Evolutionary conservation across 2,888 invertebrate genomes (phyloP).

Genomic region (Lithosia quadra): DNA sequence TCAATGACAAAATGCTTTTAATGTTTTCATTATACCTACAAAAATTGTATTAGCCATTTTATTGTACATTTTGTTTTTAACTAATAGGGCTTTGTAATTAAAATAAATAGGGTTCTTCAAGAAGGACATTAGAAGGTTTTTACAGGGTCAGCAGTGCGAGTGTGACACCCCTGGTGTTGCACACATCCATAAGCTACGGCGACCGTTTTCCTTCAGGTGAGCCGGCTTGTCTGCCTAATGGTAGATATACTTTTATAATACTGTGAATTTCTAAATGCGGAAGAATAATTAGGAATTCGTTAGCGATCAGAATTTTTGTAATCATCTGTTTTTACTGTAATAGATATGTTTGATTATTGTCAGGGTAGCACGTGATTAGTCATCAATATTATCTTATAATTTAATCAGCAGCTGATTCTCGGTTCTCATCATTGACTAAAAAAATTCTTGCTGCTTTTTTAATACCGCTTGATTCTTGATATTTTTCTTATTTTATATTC

Average conservation of each 20-base stretch:
- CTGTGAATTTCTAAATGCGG: neutral
- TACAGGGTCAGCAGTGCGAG: too few relatives aligned
- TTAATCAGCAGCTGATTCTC: neutral
- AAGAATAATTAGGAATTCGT: too few relatives aligned
- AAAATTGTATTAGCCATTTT: neutral
- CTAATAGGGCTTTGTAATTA: neutral
- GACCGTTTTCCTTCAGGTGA: too few relatives aligned
- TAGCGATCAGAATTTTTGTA: neutral
- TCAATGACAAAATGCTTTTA: conserved; percentile 52
- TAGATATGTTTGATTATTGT: neutral
- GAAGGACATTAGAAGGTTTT: too few relatives aligned
- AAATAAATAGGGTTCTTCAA: too few relatives aligned
- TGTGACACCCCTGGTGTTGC: too few relatives aligned
- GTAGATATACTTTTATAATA: too few relatives aligned
- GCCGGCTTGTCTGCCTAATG: too few relatives aligned
- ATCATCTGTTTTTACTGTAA: neutral
- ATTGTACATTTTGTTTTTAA: neutral
- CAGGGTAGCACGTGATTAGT: neutral
- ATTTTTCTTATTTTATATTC: too few relatives aligned
- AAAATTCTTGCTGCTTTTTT: neutral
- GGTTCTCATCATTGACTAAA: neutral
- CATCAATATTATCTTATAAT: conserved; percentile 4
- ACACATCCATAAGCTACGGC: too few relatives aligned
- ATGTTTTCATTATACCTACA: conserved; percentile 31
- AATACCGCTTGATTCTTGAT: too few relatives aligned